A percentile compares a stretch with the other conserved stretches of the same genome.
These are phyloP conservation scores for Erithacus rubecula DNA, from an alignment of 2,797 vertebrate species.

Conservation along the genomic window DNA sequence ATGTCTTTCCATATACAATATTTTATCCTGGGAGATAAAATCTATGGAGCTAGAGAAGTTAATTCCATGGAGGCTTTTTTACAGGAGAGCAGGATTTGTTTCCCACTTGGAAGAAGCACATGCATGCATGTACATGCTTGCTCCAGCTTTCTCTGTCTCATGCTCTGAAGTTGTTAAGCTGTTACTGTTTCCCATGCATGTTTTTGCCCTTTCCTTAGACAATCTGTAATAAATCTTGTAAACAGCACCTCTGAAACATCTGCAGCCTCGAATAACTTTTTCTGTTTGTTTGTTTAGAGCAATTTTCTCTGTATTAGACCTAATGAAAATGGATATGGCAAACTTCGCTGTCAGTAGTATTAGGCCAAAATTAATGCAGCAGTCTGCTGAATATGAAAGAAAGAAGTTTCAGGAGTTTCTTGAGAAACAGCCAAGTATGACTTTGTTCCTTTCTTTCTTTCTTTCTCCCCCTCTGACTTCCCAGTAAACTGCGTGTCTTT, in stretches of 20 bases:
- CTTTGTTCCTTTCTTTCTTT: conserved; percentile 26
- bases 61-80: background rate
- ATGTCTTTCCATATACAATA: background rate
- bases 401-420: conserved; percentile 94
- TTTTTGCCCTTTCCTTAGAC: background rate
- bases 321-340: conserved; percentile 98
- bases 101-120: background rate
- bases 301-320: conserved; percentile 91
- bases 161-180: background rate
- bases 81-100: background rate
- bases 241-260: background rate
- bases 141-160: background rate
- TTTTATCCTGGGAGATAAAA: background rate
- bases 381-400: conserved; percentile 95
- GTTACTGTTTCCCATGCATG: conserved; percentile 15
- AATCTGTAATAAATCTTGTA: conserved; percentile 5
- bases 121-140: background rate
- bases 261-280: conserved; percentile 34
- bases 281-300: conserved; percentile 77
- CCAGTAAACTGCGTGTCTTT: conserved; percentile 11
- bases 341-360: conserved; percentile 94
- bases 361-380: conserved; percentile 93
- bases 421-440: conserved; percentile 94
- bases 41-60: background rate
- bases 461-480: conserved; percentile 34